Evolutionary conservation across 2,888 invertebrate species (phyloP), one percentile per base, ranked within the genome.

Genomic region (Marasmarcha lunaedactyla): DNA sequence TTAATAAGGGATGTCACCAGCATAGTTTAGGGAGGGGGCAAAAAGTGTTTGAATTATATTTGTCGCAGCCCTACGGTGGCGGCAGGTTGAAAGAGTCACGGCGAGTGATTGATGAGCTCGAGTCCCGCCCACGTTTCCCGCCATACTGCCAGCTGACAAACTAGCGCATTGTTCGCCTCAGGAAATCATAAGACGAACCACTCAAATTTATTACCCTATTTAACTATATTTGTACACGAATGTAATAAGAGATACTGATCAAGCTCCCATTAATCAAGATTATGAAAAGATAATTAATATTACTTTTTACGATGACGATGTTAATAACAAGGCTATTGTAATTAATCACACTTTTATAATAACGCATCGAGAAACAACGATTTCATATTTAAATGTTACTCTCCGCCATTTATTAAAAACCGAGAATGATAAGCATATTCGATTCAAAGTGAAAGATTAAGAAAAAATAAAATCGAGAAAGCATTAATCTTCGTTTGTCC

Each of bases 41-140:
- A 76, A 77, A 74, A 74, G 67, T 59, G 59, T 54, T 50, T 42
- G 59, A 15, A 33, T 77, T 77, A 78, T 73, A 66, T 66, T 57
- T 57, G 68, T 56, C 59, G 57, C 70, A 70, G 59, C 69, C 66
- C 69, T 71, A 55, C 48, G 53, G 55, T 49, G 61, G 59, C 74
- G 76, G 74, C 78, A 76, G 79, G 78, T 81, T 79, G 79, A 81
- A 79, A 81, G 81, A 81, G 79, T 77, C 79, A 74, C 68, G 70
- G 53, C 54, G 66, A 55, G 74, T 79, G 83, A 81, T 83, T 77
- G 79, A 81, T 79, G 78, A 68, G 65, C 60, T 61, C 59, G 20
- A 52, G 54, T 54, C 55, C 69, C 71, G 63, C 77, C 74, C 67
- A 71, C 74, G 59, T 59, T 59, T 54, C 59, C 65, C 67, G 63